These are phyloP conservation scores for Tautogolabrus adspersus DNA, from an alignment of 2,113 vertebrate species.

Conservation along the genomic window DNA sequence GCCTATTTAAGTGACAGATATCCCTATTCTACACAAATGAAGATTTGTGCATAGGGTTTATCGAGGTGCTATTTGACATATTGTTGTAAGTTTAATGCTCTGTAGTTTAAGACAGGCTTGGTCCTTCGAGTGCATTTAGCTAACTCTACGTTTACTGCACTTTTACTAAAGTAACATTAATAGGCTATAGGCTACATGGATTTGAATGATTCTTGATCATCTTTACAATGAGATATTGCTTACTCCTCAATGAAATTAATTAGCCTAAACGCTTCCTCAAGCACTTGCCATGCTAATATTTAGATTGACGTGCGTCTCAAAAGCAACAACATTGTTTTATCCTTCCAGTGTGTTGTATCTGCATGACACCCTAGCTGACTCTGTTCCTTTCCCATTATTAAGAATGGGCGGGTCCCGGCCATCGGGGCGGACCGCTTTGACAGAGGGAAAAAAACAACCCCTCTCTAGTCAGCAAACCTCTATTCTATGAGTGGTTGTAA, in stretches of 20 bases:
- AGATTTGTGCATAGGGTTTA: no score
- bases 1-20: no score
- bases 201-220: not conserved
- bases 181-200: no score
- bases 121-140: not conserved
- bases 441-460: constrained; percentile 38
- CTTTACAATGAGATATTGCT: not conserved
- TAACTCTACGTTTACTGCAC: not conserved
- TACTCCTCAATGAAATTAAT: not conserved
- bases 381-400: constrained; percentile 36
- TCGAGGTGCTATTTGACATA: no score
- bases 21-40: no score
- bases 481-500: constrained; percentile 51
- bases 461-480: constrained; percentile 59
- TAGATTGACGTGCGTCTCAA: not conserved
- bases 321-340: not conserved
- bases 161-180: not conserved
- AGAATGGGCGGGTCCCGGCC: constrained; percentile 44
- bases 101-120: no score
- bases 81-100: no score
- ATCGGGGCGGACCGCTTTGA: constrained; percentile 44
- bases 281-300: not conserved
- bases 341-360: constrained; percentile 39
- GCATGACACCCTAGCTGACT: constrained; percentile 58
- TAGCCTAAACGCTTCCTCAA: accelerated